Percentiles rank a stretch among this genome's conserved stretches.
Conservation (phyloP, 2,113 vertebrate species). For the Trachemys scripta region DNA sequence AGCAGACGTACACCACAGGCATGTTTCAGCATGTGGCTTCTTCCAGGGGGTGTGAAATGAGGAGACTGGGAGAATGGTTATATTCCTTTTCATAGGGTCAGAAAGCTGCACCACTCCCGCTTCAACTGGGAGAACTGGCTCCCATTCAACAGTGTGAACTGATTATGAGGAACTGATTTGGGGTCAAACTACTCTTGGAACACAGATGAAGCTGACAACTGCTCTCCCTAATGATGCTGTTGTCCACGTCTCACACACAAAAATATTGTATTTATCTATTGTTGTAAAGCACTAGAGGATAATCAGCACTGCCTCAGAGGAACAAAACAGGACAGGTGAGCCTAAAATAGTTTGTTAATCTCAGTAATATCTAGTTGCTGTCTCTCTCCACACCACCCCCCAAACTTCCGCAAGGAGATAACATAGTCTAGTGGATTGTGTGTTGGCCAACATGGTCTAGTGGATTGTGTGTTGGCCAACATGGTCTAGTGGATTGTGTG, state of each 20-base stretch:
- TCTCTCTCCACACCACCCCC: background rate
- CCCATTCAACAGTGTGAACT: background rate
- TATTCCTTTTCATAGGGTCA: background rate
- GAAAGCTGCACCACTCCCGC: background rate
- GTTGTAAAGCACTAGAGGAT: background rate
- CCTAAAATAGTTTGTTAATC: constrained; percentile 6
- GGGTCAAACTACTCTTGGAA: background rate
- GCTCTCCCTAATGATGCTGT: background rate
- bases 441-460: background rate
- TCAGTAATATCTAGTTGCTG: background rate
- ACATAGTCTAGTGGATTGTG: background rate
- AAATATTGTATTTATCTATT: background rate
- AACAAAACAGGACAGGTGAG: constrained; percentile 9
- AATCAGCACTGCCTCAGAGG: background rate
- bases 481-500: background rate
- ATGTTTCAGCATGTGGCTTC: background rate
- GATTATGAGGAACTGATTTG: background rate
- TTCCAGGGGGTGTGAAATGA: background rate
- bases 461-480: background rate
- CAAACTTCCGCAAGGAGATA: rapidly evolving
- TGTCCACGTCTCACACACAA: background rate
- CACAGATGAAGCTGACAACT: background rate
- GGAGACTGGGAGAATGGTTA: background rate
- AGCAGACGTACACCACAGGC: background rate
- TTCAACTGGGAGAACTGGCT: background rate